Conservation (phyloP, 2,888 invertebrate species). For the Platycheirus albimanus region DNA sequence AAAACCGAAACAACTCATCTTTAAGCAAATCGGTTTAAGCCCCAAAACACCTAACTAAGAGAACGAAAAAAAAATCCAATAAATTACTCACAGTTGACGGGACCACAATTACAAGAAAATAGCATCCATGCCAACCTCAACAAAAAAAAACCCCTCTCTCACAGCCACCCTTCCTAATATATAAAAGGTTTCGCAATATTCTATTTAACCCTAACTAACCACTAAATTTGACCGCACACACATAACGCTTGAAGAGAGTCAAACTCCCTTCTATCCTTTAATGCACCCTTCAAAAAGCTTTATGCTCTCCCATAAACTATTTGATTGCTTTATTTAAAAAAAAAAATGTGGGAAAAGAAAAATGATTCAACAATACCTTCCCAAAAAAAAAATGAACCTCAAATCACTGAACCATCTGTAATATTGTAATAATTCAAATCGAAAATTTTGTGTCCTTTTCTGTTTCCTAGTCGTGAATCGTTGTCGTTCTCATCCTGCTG, state of each 20-base stretch:
- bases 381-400: background rate
- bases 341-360: background rate
- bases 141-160: background rate
- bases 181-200: slow-evolving; percentile 37
- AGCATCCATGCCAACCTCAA: background rate
- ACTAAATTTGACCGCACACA: slow-evolving; percentile 57
- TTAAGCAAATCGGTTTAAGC: background rate
- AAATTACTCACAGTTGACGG: slow-evolving; percentile 29
- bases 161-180: too few relatives aligned
- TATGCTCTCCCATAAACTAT: slow-evolving; percentile 10
- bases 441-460: slow-evolving; percentile 71
- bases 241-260: slow-evolving; percentile 48
- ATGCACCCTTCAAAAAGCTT: slow-evolving; percentile 27
- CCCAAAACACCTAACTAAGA: background rate
- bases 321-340: slow-evolving; percentile 24
- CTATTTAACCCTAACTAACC: slow-evolving; percentile 55
- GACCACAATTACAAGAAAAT: slow-evolving; percentile 1
- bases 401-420: slow-evolving; percentile 54
- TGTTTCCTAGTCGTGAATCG: too few relatives aligned
- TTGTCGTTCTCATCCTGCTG: slow-evolving; percentile 4
- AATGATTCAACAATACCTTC: slow-evolving; percentile 1
- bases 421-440: slow-evolving; percentile 71
- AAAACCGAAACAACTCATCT: too few relatives aligned
- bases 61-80: slow-evolving; percentile 1
- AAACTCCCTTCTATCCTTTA: slow-evolving; percentile 12